phyloP scores from a whole-genome alignment of 2,888 invertebrate species.

The Eupithecia abbreviata region DNA sequence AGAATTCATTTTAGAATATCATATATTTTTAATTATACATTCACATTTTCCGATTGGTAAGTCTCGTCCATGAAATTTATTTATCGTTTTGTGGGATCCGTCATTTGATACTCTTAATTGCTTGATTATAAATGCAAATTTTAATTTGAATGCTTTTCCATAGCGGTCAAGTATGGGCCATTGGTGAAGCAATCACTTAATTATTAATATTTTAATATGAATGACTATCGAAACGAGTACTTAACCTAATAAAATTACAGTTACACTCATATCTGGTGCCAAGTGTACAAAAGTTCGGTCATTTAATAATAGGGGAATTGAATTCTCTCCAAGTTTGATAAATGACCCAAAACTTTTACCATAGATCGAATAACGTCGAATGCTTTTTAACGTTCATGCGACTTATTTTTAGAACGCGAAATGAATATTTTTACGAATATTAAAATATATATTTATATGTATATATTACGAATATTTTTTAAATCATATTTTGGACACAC shows the following conservation, averaged over 20 bases:
- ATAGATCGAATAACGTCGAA: constrained; percentile 58
- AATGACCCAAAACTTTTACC: constrained; percentile 47
- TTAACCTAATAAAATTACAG: not conserved
- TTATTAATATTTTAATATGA: not conserved
- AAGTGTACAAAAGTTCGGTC: constrained; percentile 57
- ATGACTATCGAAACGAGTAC: not conserved
- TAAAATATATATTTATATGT: too few relatives aligned
- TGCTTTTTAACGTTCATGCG: constrained; percentile 56
- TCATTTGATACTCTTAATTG: constrained; percentile 24
- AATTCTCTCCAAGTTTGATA: constrained; percentile 50
- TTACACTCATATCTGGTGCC: constrained; percentile 6
- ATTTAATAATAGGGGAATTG: constrained; percentile 52
- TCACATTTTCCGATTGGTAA: constrained; percentile 27
- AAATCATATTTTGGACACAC: not conserved
- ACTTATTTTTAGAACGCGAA: constrained; percentile 44
- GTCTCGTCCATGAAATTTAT: constrained; percentile 35
- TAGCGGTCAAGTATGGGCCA: constrained; percentile 10
- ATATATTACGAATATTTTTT: too few relatives aligned
- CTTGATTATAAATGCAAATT: constrained; percentile 20
- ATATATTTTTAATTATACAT: constrained; percentile 11
- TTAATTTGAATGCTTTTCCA: constrained; percentile 13
- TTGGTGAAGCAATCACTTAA: constrained; percentile 2
- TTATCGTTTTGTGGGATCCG: constrained; percentile 31
- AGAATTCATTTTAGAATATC: constrained; percentile 12
- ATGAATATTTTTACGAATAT: too few relatives aligned